phyloP scores from a whole-genome alignment of 1,140 invertebrate species.

The Pseudomyrmex dendroicus region DNA sequence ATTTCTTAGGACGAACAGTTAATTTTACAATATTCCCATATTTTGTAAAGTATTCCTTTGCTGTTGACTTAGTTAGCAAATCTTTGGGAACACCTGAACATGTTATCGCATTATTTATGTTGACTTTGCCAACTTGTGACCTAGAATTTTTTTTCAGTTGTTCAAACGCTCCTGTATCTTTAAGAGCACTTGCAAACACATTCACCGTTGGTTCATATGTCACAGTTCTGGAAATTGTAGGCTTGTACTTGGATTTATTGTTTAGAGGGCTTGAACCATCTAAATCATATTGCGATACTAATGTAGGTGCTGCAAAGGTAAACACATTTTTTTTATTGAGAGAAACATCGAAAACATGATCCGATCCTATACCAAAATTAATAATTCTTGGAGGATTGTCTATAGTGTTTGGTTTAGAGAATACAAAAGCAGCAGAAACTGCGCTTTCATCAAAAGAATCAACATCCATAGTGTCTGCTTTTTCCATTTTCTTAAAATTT shows the following conservation, averaged over 20 bases:
- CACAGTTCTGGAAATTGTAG: slow-evolving; percentile 60
- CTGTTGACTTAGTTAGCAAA: slow-evolving; percentile 86
- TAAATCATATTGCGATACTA: slow-evolving; percentile 63
- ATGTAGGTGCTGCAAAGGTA: slow-evolving; percentile 68
- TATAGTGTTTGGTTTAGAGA: slow-evolving; percentile 74
- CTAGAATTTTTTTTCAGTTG: slow-evolving; percentile 74
- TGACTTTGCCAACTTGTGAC: slow-evolving; percentile 62
- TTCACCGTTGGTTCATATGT: slow-evolving; percentile 63
- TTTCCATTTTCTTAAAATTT: not conserved
- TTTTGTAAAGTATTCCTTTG: slow-evolving; percentile 88
- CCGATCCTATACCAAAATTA: slow-evolving; percentile 46
- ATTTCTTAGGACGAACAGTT: slow-evolving; percentile 86
- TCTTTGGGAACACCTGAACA: slow-evolving; percentile 88
- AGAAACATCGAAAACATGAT: slow-evolving; percentile 59
- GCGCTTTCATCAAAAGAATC: not conserved
- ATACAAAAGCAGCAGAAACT: slow-evolving; percentile 68
- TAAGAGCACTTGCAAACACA: slow-evolving; percentile 70
- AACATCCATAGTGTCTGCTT: slow-evolving; percentile 26
- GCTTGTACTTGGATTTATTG: slow-evolving; percentile 31
- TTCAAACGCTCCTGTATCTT: slow-evolving; percentile 65
- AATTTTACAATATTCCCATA: slow-evolving; percentile 88
- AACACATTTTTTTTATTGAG: slow-evolving; percentile 28
- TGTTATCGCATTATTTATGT: slow-evolving; percentile 75
- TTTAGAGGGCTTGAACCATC: not conserved
- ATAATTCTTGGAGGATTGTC: slow-evolving; percentile 56